phyloP scores from a whole-genome alignment of 2,113 vertebrate species.

The Corynorhinus townsendii region DNA sequence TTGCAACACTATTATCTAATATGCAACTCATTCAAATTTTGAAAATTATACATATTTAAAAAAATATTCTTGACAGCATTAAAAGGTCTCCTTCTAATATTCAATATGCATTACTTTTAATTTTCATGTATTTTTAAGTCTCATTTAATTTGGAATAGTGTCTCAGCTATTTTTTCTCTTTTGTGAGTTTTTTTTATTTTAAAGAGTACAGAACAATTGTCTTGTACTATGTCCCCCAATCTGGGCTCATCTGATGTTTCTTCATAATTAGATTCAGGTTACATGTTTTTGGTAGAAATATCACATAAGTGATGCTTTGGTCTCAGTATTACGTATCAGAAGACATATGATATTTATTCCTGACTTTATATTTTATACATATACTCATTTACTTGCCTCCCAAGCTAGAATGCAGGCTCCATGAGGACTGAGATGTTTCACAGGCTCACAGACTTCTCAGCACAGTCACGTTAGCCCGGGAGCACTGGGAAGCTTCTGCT shows the following conservation, averaged over 20 bases:
- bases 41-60: not conserved
- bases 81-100: not conserved
- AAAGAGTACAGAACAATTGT: not conserved
- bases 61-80: not conserved
- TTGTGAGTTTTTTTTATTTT: not conserved
- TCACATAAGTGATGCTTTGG: not conserved
- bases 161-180: not conserved
- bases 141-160: not conserved
- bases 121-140: not conserved
- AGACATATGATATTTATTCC: not conserved
- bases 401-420: not conserved
- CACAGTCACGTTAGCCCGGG: not conserved
- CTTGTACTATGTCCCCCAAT: not conserved
- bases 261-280: not conserved
- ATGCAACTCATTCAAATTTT: not conserved
- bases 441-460: not conserved
- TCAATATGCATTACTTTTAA: not conserved
- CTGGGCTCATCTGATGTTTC: not conserved
- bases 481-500: not conserved
- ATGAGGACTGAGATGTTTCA: not conserved
- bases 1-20: not conserved
- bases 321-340: not conserved
- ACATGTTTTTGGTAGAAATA: not conserved
- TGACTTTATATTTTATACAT: not conserved
- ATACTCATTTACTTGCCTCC: not conserved